A percentile compares a stretch with the other conserved stretches of the same genome.
phyloP scores from a whole-genome alignment of 2,888 invertebrate species.

The Drymonia ruficornis region DNA sequence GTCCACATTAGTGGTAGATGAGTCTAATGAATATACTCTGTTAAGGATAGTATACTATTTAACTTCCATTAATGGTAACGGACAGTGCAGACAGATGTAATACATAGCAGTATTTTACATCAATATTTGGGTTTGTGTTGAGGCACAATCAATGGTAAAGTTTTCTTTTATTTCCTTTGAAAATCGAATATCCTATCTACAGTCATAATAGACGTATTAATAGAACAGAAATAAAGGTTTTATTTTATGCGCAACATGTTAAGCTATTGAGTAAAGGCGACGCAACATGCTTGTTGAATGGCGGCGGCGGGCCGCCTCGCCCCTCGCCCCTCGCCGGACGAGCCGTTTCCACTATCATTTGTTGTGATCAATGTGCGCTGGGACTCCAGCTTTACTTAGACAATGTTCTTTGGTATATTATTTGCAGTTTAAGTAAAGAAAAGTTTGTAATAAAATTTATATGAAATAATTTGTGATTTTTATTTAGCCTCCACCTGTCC shows the following conservation, averaged over 20 bases:
- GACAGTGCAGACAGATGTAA: constrained; percentile 23
- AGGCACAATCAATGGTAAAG: constrained; percentile 22
- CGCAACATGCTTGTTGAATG: constrained; percentile 12
- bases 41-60: constrained; percentile 33
- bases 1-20: constrained; percentile 48
- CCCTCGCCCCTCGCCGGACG: constrained; percentile 47
- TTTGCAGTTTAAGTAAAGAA: constrained; percentile 80
- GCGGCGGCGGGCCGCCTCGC: constrained; percentile 17
- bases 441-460: constrained; percentile 84
- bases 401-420: constrained; percentile 75
- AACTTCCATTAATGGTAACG: constrained; percentile 38
- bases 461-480: constrained; percentile 54
- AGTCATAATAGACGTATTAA: background rate
- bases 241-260: constrained; percentile 3
- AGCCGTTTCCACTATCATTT: constrained; percentile 62
- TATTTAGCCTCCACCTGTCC: no score
- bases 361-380: constrained; percentile 66
- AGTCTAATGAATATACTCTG: constrained; percentile 32
- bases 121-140: constrained; percentile 16
- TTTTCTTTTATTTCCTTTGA: background rate
- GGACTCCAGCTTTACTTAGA: constrained; percentile 66
- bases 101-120: constrained; percentile 26
- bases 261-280: constrained; percentile 20
- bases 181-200: background rate
- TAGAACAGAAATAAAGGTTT: constrained; percentile 1